A percentile compares a stretch with the other conserved stretches of the same genome.
phyloP scores from a whole-genome alignment of 2,888 invertebrate species.

The Lasius platythorax region DNA sequence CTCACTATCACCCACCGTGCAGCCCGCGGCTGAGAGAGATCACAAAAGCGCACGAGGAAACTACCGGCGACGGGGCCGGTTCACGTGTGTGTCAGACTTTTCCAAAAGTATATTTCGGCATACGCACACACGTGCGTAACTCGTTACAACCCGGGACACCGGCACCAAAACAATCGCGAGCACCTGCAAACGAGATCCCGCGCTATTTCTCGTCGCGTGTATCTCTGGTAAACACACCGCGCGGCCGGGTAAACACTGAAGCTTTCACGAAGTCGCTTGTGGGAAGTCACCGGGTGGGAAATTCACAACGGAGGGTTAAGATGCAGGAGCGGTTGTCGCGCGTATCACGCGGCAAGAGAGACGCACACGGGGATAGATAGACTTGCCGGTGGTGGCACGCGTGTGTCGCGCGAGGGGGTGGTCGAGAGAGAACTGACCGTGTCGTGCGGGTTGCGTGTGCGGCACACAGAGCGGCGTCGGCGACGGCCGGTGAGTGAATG shows the following conservation, averaged over 20 bases:
- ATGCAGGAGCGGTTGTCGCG: not conserved
- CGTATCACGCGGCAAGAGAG: constrained; percentile 8
- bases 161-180: constrained; percentile 35
- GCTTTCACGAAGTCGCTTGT: constrained; percentile 43
- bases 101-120: not conserved
- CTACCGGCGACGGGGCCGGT: not conserved
- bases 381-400: constrained; percentile 48
- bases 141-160: constrained; percentile 17
- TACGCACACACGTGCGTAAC: constrained; percentile 32
- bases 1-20: constrained; percentile 72
- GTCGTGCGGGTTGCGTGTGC: constrained; percentile 80
- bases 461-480: constrained; percentile 81
- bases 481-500: constrained; percentile 85
- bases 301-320: not conserved
- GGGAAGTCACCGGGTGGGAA: not conserved
- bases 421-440: constrained; percentile 80
- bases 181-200: constrained; percentile 24
- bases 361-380: not conserved
- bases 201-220: constrained; percentile 34
- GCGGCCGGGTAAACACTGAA: constrained; percentile 40
- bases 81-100: not conserved
- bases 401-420: constrained; percentile 51
- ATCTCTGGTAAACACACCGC: constrained; percentile 36
- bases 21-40: not conserved
- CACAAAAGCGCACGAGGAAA: constrained; percentile 29